Conservation (phyloP, 2,888 invertebrate genomes). For the Mayetiola destructor region DNA sequence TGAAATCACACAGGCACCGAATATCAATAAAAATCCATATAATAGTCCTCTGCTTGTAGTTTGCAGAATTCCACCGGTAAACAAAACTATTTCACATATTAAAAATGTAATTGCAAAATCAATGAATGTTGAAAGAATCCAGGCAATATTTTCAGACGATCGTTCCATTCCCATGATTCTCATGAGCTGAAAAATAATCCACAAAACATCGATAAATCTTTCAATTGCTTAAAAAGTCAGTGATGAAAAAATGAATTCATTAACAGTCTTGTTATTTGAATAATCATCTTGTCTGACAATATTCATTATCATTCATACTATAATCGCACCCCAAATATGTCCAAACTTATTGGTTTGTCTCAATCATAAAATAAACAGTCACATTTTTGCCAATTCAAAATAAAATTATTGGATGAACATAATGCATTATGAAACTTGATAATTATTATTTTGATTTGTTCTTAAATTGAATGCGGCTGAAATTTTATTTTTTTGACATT, state of each 20-base stretch:
- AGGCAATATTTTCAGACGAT: slow-evolving; percentile 42
- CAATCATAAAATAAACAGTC: too few species aligned
- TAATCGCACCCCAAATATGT: too few species aligned
- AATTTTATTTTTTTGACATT: too few species aligned
- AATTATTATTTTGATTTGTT: too few species aligned
- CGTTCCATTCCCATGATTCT: slow-evolving; percentile 53
- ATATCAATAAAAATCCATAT: slow-evolving; percentile 48
- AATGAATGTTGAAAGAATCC: slow-evolving; percentile 41
- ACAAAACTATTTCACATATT: slow-evolving; percentile 39
- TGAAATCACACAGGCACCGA: slow-evolving; percentile 42
- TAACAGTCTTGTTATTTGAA: neutral
- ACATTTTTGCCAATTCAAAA: too few species aligned
- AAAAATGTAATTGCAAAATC: slow-evolving; percentile 40
- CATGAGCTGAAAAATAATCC: slow-evolving; percentile 40
- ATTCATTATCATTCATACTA: too few species aligned
- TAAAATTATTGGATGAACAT: too few species aligned
- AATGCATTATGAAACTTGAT: too few species aligned
- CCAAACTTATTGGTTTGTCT: too few species aligned
- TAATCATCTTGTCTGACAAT: too few species aligned
- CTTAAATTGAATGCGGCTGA: too few species aligned
- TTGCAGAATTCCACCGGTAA: slow-evolving; percentile 52
- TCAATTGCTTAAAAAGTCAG: neutral
- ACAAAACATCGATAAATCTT: neutral
- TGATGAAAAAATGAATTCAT: neutral
- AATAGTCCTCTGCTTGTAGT: slow-evolving; percentile 50